Base-by-base conservation (phyloP, 2,797 vertebrate genomes). In the Picus viridis region DNA sequence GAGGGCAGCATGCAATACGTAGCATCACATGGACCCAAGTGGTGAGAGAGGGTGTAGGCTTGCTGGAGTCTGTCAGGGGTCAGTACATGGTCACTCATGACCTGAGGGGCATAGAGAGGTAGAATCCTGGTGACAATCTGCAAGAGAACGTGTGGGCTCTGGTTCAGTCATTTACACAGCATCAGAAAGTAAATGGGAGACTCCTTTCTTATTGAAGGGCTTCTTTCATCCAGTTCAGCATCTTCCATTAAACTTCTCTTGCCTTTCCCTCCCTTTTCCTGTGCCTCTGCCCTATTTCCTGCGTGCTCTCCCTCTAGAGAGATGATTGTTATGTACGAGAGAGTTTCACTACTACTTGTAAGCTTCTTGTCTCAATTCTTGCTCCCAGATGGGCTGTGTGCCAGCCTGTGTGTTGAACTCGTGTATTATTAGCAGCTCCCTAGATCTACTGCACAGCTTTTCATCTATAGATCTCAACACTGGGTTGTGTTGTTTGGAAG, bases 111-210 rank as follows among this genome's bases (percentile, higher is more conserved):
- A 29, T 27, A 73, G 61, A 72, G 53, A 61, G 0, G 14, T 75
- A 53, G 89, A 89, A 73, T 83, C 64, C 54, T 61, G 63, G 47
- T 56, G 87, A 62, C 58, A 61, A 83, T 94, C 89, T 95, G 85
- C 83, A 86, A 90, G 85, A 86, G 58, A 89, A 93, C 70, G 56
- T 41, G 23, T 61, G 63, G 62, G 43, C 82, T 85, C 81, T 78
- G 59, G 75, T 81, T 80, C 17, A 7, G 56, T 64, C 73, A 30
- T 93, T 90, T 88, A 34, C 73, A 86, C 53, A 62, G 61, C 57
- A 73, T 70, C 41, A 61, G 65, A 71, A 93, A 74, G 62, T 71
- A 86, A 82, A 63, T 32, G 82, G 23, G 23, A 53, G 73, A 22
- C 19, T 56, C 32, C 34, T 83, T 85, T 53, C 72, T 90, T 89